Percentiles rank a stretch among this genome's conserved stretches.
Evolutionary conservation across 2,113 vertebrate genomes (phyloP).

Genomic region (Pollachius pollachius): DNA sequence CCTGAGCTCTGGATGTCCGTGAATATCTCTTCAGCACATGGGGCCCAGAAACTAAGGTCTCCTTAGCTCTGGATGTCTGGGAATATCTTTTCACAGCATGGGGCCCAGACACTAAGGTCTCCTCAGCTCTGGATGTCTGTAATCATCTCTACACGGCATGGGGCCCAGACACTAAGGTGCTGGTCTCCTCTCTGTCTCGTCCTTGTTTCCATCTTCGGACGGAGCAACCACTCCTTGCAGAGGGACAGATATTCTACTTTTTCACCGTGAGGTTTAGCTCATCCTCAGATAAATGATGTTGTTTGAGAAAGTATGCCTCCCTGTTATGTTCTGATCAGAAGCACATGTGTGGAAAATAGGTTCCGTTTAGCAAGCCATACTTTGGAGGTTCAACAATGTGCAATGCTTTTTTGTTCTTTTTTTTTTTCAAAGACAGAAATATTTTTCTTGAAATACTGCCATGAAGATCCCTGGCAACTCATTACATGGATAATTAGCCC

Average conservation of each 20-base stretch:
- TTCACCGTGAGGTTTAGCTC: slow-evolving; percentile 47
- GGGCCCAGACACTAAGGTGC: slow-evolving; percentile 38
- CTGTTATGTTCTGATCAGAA: slow-evolving; percentile 49
- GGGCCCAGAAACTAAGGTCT: slow-evolving; percentile 37
- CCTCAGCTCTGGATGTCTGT: no score
- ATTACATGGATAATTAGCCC: slow-evolving; percentile 10
- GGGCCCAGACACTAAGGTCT: slow-evolving; percentile 9
- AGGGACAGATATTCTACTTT: slow-evolving; percentile 47
- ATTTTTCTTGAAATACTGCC: slow-evolving; percentile 20
- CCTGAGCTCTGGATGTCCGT: no score
- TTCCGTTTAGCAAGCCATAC: slow-evolving; percentile 13
- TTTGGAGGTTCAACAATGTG: slow-evolving; percentile 30
- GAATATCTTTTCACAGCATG: slow-evolving; percentile 16
- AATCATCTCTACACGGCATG: slow-evolving; percentile 17
- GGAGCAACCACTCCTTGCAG: slow-evolving; percentile 36
- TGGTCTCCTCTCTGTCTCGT: slow-evolving; percentile 22
- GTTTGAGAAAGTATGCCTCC: slow-evolving; percentile 16
- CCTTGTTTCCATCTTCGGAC: slow-evolving; percentile 28
- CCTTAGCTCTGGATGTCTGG: slow-evolving; percentile 40
- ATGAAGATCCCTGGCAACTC: slow-evolving; percentile 13
- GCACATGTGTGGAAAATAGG: slow-evolving; percentile 41
- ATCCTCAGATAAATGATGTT: slow-evolving; percentile 46
- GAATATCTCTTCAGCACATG: slow-evolving; percentile 17
- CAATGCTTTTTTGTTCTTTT: slow-evolving; percentile 1
- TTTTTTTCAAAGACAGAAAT: slow-evolving; percentile 10